These are phyloP conservation scores for Craniophora ligustri DNA, from an alignment of 2,888 invertebrate species.

Conservation along the genomic window DNA sequence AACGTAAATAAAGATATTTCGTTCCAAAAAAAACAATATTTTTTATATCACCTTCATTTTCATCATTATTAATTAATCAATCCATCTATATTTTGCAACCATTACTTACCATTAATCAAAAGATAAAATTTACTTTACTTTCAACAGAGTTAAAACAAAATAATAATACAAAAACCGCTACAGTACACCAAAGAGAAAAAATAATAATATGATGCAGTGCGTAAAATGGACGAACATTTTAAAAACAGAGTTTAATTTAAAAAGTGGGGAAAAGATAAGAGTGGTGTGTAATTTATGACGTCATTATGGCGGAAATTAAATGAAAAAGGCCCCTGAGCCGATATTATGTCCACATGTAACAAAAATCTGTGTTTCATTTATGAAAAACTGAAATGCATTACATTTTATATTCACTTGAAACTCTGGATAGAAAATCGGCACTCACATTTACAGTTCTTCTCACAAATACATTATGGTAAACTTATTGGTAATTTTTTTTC, in stretches of 20 bases:
- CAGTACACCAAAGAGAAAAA: conserved; percentile 44
- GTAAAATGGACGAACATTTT: conserved; percentile 57
- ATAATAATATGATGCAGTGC: conserved; percentile 51
- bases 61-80: no score
- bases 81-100: no score
- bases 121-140: background rate
- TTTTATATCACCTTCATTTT: no score
- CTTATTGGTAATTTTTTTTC: no score
- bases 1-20: no score
- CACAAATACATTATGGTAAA: background rate
- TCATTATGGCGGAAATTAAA: conserved; percentile 77
- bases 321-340: conserved; percentile 68
- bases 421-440: background rate
- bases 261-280: conserved; percentile 76
- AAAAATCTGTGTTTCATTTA: conserved; percentile 55
- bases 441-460: background rate
- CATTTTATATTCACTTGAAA: conserved; percentile 6
- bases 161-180: background rate
- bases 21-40: no score
- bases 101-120: no score
- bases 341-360: conserved; percentile 61
- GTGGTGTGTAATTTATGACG: conserved; percentile 72
- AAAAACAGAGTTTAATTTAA: conserved; percentile 71
- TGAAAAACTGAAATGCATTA: conserved; percentile 40
- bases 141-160: background rate